Base-by-base conservation (phyloP, 2,888 invertebrate genomes). In the Apoda limacodes region DNA sequence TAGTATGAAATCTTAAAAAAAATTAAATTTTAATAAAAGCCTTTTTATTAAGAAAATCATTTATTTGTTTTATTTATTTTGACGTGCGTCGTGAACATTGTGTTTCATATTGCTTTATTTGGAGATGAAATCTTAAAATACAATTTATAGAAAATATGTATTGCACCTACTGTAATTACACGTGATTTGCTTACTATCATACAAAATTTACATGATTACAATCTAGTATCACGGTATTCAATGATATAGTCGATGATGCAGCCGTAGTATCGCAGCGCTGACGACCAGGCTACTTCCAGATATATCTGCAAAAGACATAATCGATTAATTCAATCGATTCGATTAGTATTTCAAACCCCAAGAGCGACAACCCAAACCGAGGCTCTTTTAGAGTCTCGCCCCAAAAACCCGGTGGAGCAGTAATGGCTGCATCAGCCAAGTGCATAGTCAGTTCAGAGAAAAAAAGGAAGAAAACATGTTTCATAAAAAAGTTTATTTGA, bases 181-280 rank as follows among this genome's bases (percentile, higher is more conserved):
- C 49, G 66, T 70, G 68, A 71, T 71, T 65, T 74, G 75, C 76
- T 74, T 60, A 60, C 67, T 78, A 76, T 72, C 45, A 60, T 78
- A 80, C 76, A 80, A 78, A 75, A 76, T 80, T 67, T 80, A 78
- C 76, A 80, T 66, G 67, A 69, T 67, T 68, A 63, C 54, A 74
- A 45, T 63, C 78, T 78, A 80, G 67, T 80, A 80, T 80, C 78
- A 80, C 78, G 76, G 75, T 65, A 68, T 63, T 65, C 70, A 72
- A 70, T 75, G 68, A 74, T 72, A 74, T 65, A 74, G 54, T 54
- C 61, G 54, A 48, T 62, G 60, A 58, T 65, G 59, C 46, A 74
- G 59, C 45, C 64, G 63, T 44, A 54, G n/a, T n/a, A n/a, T 46
- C 50, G 58, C 50, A 42, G 57, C 46, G 44, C 60, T 45, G 48